These are phyloP conservation scores for Mustelus asterias DNA, from an alignment of 2,113 vertebrate species.

Conservation along the genomic window DNA sequence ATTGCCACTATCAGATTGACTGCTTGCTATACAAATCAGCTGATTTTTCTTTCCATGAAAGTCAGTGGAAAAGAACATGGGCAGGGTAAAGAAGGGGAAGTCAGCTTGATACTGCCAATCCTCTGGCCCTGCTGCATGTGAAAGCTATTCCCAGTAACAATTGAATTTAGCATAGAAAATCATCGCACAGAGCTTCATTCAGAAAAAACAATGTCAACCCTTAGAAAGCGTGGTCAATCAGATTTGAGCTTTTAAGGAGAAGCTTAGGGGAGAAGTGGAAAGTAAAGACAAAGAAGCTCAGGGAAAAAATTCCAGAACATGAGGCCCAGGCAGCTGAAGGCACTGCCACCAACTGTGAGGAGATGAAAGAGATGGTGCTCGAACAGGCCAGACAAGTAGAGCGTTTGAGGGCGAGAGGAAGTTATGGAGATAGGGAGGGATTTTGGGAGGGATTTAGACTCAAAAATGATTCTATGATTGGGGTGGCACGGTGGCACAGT, in stretches of 20 bases:
- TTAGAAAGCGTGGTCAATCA: not conserved
- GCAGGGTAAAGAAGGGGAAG: not conserved
- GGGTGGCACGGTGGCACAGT: too few relatives aligned
- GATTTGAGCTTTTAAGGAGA: not conserved
- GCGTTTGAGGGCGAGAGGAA: not conserved
- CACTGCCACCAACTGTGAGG: not conserved
- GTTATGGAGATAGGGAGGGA: not conserved
- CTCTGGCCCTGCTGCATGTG: not conserved
- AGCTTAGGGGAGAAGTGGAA: not conserved
- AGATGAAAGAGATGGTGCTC: not conserved
- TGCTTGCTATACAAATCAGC: not conserved
- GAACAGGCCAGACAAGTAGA: not conserved
- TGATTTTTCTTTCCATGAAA: not conserved
- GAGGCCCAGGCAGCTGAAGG: not conserved
- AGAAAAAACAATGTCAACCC: not conserved
- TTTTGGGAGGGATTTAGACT: not conserved
- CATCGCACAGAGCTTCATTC: too few relatives aligned
- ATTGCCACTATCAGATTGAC: not conserved
- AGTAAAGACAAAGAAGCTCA: not conserved
- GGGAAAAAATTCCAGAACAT: too few relatives aligned
- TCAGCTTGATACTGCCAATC: not conserved
- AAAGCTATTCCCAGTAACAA: not conserved
- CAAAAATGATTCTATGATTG: too few relatives aligned
- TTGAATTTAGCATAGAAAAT: not conserved
- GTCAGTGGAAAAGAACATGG: not conserved